Percentiles rank a stretch among this genome's conserved stretches.
Evolutionary conservation across 2,888 invertebrate species (phyloP).

Genomic region (Stenotaenia linearis): DNA sequence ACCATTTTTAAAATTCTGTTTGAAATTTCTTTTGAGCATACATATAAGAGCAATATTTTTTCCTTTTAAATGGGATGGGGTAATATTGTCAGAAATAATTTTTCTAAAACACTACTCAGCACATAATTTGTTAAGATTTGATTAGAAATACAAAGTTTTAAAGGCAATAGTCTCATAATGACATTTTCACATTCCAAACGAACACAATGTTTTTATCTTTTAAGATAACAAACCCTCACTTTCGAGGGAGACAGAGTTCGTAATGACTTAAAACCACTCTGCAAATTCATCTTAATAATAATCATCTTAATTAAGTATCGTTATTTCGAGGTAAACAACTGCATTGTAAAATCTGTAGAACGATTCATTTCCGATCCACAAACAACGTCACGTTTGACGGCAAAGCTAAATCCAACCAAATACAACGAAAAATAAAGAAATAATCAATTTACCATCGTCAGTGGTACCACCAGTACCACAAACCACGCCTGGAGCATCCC

Average conservation of each 20-base stretch:
- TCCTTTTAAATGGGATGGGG: too few species aligned
- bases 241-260: too few species aligned
- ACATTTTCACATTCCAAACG: background rate
- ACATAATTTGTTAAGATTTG: background rate
- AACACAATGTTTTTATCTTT: background rate
- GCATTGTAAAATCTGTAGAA: slow-evolving; percentile 4
- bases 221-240: too few species aligned
- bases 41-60: background rate
- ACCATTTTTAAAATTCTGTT: background rate
- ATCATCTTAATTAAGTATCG: background rate
- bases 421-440: background rate
- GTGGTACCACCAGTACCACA: background rate
- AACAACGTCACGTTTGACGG: too few species aligned
- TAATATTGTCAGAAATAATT: background rate
- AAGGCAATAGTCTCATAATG: background rate
- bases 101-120: background rate
- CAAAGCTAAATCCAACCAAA: background rate
- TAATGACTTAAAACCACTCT: too few species aligned
- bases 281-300: too few species aligned
- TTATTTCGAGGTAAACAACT: background rate
- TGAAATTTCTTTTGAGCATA: background rate
- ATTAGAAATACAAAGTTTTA: slow-evolving; percentile 4
- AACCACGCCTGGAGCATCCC: background rate
- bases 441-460: background rate
- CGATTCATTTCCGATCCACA: background rate